Base-by-base conservation (phyloP, 1,140 invertebrate genomes). In the Gonioctena quinquepunctata region DNA sequence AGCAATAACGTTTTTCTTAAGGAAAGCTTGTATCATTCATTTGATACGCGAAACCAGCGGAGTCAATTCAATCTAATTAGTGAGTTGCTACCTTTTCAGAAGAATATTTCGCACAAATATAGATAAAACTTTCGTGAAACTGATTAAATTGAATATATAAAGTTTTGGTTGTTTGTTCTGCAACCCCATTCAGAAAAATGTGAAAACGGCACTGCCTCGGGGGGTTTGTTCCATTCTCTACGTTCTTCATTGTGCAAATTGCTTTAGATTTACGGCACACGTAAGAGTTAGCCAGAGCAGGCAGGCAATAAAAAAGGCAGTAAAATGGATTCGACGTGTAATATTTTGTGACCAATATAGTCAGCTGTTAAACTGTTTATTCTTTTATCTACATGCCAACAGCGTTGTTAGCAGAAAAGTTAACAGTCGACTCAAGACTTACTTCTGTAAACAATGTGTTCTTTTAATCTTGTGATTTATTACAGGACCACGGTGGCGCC, bases 341-440 rank as follows among this genome's bases (percentile, higher is more conserved):
- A 74, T 71, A 71, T 74, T 74, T 74, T 71, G 72, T 71, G 66
- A 73, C 72, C 72, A 73, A 73, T 70, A 70, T 67, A 70, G 69
- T 42, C 69, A 71, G 72, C 66, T 71, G 72, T 74, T 26, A 66
- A 67, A 67, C 52, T 59, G 54, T 70, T 66, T 66, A 49, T 59
- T 57, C 54, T 33, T 66, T 70, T 66, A 66, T 66, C 62, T 66
- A 28, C 52, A 61, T 52, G 57, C 69, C 62, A 70, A 49, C 69
- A 66, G 69, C 63, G 50, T 28, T 60, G 66, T 67, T 67, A 60
- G 19, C 66, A 67, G 66, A n/a, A 19, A 57, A 28, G 26, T 67
- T 67, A 59, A 67, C 66, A 60, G 54, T 67, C 66, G 56, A 66
- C 66, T 59, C 52, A 60, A 67, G 50, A 67, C 52, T 57, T 57